These are phyloP conservation scores for Hypolimnas misippus DNA, from an alignment of 2,888 invertebrate genomes.

Conservation along the genomic window DNA sequence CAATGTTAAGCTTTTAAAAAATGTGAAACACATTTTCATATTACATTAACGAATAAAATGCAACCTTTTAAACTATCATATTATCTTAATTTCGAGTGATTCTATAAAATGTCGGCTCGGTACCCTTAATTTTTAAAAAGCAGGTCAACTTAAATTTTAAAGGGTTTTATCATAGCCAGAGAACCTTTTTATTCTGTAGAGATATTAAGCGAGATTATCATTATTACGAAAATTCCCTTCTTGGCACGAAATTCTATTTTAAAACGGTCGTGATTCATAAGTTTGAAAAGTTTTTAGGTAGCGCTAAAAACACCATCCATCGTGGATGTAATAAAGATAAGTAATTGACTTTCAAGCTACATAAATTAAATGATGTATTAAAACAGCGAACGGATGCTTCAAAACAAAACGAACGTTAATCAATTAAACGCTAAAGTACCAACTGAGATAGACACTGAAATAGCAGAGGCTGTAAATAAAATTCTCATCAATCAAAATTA, in stretches of 20 bases:
- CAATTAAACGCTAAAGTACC: constrained; percentile 5
- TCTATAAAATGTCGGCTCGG: constrained; percentile 13
- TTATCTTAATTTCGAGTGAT: constrained; percentile 11
- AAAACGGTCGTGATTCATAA: constrained; percentile 39
- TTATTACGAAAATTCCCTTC: constrained; percentile 30
- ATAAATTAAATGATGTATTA: constrained; percentile 36
- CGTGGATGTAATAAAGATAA: constrained; percentile 43
- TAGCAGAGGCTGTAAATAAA: not conserved
- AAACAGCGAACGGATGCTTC: constrained; percentile 7
- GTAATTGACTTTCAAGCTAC: constrained; percentile 38
- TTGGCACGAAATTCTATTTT: constrained; percentile 41
- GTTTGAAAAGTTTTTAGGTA: constrained; percentile 38
- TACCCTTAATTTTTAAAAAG: constrained; percentile 14
- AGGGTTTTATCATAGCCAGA: constrained; percentile 9
- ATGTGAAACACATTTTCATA: not conserved
- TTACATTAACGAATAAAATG: constrained; percentile 1
- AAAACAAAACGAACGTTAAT: not conserved
- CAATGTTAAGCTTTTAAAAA: not conserved
- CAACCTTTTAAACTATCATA: constrained; percentile 17
- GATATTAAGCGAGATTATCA: constrained; percentile 25
- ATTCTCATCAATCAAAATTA: not conserved
- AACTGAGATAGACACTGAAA: not conserved
- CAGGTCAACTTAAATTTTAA: constrained; percentile 14
- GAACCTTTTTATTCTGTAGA: constrained; percentile 22
- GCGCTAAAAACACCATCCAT: constrained; percentile 41